phyloP scores from a whole-genome alignment of 1,140 invertebrate species.

The Drosophila teissieri region DNA sequence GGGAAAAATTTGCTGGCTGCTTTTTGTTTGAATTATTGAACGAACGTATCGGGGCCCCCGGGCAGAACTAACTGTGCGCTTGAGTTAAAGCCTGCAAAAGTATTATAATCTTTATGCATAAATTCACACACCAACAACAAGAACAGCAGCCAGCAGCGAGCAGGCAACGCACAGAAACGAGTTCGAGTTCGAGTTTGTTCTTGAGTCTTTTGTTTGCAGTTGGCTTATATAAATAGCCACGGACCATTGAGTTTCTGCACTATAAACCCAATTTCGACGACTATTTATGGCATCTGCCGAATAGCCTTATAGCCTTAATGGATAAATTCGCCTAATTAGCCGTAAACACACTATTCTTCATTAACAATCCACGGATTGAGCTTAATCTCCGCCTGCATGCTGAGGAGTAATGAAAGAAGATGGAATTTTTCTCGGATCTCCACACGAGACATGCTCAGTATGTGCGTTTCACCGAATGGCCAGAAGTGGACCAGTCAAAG shows the following conservation, averaged over 20 bases:
- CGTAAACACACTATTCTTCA: conserved; percentile 59
- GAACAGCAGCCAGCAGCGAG: conserved; percentile 12
- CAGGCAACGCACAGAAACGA: conserved; percentile 45
- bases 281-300: conserved; percentile 45
- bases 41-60: conserved; percentile 72
- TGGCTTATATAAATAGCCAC: conserved; percentile 68
- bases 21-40: conserved; percentile 81
- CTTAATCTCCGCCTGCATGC: conserved; percentile 52
- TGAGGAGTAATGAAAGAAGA: neutral
- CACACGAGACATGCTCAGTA: conserved; percentile 33
- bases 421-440: conserved; percentile 6
- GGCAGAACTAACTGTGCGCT: conserved; percentile 69
- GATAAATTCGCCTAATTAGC: conserved; percentile 66
- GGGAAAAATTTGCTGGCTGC: conserved; percentile 62
- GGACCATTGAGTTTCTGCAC: conserved; percentile 75
- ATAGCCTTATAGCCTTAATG: conserved; percentile 66
- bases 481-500: conserved; percentile 33
- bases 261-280: conserved; percentile 69
- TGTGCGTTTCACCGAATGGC: conserved; percentile 44
- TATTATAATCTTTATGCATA: conserved; percentile 81
- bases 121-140: conserved; percentile 68
- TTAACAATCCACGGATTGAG: conserved; percentile 37
- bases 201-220: conserved; percentile 73
- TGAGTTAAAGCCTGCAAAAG: conserved; percentile 58
- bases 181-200: conserved; percentile 60